Conservation (phyloP, 1,140 invertebrate species). For the Aphelinus certus region DNA sequence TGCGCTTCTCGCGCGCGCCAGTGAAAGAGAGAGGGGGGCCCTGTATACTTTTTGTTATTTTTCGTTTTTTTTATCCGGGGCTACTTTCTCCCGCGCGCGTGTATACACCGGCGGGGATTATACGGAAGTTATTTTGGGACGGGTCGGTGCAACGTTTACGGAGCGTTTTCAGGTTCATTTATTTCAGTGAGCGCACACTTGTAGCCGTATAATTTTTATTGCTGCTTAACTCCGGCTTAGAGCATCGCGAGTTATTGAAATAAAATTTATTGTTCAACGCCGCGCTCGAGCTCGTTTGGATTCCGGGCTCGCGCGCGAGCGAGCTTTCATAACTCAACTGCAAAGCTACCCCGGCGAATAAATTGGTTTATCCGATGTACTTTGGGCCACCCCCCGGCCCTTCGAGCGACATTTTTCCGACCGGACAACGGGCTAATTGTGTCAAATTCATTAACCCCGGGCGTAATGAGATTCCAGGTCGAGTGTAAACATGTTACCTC, state of each 20-base stretch:
- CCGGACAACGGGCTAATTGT: no score
- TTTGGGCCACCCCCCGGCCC: no score
- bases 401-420: no score
- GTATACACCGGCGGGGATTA: conserved; percentile 15
- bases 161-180: conserved; percentile 27
- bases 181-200: not conserved
- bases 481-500: no score
- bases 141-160: conserved; percentile 14
- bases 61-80: conserved; percentile 19
- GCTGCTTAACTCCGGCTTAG: not conserved
- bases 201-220: conserved; percentile 11
- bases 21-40: no score
- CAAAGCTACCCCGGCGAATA: no score
- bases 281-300: not conserved
- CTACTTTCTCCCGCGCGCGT: no score
- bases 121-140: conserved; percentile 27
- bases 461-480: no score
- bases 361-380: no score
- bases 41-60: not conserved
- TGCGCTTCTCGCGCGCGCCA: no score
- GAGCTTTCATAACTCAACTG: not conserved
- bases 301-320: not conserved
- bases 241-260: conserved; percentile 14
- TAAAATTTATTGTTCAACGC: conserved; percentile 3
- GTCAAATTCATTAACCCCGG: no score